Base-by-base conservation (phyloP, 2,888 invertebrate genomes). In the Eupithecia abbreviata region DNA sequence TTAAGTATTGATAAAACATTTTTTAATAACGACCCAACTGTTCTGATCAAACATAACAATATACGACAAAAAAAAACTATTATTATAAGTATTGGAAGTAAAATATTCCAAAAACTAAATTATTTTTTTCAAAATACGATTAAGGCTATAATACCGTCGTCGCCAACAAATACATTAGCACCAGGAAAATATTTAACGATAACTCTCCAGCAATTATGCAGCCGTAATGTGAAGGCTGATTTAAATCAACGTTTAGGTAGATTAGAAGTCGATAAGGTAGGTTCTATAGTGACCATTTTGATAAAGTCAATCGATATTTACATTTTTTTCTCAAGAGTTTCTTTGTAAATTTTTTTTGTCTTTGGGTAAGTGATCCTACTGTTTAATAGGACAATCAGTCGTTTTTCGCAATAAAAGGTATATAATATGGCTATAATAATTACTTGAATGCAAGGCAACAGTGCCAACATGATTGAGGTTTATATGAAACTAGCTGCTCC, bases 141-240 rank as follows among this genome's bases (percentile, higher is more conserved):
- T 62, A 62, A 30, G 30, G 10, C 18, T 10, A 58, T 55, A 55
- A 7, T n/a, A 55, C 55, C n/a, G 12, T 62, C 62, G 62, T 62
- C 62, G 62, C 30, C 58, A 62, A 30, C 62, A 18, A 58, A 62
- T 30, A 62, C 62, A 62, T 58, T 58, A 58, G 58, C 62, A 62
- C 12, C 62, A 62, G 30, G 62, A 62, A 30, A 62, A 62, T 62
- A 62, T 30, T 30, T 62, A 30, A 30, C 58, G 58, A 58, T 30
- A 62, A 58, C 18, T 62, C 62, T 62, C 30, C 62, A 62, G 62
- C 62, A 30, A 18, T 30, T 30, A 62, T 62, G 62, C 62, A 18
- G 62, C 10, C 62, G 30, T 62, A 9, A 58, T 2, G 62, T 62
- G 18, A 62, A 62, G 62, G 62, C 30, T 62, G 30, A 30, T 62